A percentile compares a stretch with the other conserved stretches of the same genome.
Conservation (phyloP, 1,140 invertebrate genomes). For the Tenebrio molitor region DNA sequence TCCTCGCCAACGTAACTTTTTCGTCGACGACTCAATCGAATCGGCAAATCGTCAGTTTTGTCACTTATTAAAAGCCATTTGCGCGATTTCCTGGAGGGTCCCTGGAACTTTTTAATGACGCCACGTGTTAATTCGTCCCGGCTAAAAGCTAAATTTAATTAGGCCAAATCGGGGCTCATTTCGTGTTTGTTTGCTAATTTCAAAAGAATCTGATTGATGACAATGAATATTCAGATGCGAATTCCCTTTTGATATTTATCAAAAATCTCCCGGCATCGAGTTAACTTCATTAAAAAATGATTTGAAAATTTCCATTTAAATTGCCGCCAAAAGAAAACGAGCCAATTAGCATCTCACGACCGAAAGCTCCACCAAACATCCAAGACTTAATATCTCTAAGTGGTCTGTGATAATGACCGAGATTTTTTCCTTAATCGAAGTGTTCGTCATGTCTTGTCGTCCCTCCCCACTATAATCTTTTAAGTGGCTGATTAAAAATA, state of each 20-base stretch:
- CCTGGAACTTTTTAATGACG: no score
- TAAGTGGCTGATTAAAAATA: conserved; percentile 1
- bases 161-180: no score
- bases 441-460: background rate
- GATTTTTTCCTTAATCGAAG: background rate
- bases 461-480: background rate
- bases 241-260: conserved; percentile 2
- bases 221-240: conserved; percentile 11
- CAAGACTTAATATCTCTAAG: background rate
- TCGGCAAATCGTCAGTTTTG: no score
- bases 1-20: background rate
- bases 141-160: no score
- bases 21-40: no score
- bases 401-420: background rate
- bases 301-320: conserved; percentile 32
- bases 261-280: background rate
- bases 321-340: conserved; percentile 10
- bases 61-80: no score
- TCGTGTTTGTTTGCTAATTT: background rate
- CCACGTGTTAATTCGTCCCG: no score
- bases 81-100: no score
- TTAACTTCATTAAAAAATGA: conserved; percentile 28
- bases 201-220: conserved; percentile 14
- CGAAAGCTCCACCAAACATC: background rate
- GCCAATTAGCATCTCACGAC: conserved; percentile 8